Base-by-base conservation (phyloP, 2,113 vertebrate genomes). In the Cettia cetti region DNA sequence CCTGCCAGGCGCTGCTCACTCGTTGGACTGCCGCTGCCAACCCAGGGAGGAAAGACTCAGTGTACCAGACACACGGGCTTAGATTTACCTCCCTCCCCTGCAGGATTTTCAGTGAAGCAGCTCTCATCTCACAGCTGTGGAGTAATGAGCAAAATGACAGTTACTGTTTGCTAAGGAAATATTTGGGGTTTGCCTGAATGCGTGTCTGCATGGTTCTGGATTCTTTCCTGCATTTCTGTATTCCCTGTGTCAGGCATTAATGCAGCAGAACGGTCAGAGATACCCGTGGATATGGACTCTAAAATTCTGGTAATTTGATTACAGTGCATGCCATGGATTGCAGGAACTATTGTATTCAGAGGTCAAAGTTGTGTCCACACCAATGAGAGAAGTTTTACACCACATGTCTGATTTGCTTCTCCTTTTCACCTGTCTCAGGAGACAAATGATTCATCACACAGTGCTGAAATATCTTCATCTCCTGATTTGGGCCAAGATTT, bases 381-480 rank as follows among this genome's bases (percentile, higher is more conserved):
- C 59, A 74, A 0, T 13, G 44, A 79, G 76, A 47, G 31, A 45
- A 63, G 54, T 83, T 89, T 84, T 66, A 66, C 60, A 81, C 80
- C 69, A 53, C 27, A 5, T 42, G 54, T 86, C 60, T 28, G 21
- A 93, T 92, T 59, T 59, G 35, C 76, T 64, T 57, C 76, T 93
- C 52, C 82, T 94, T 77, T 89, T 94, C 89, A 96, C 94, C 92
- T 88, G 94, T 78, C 84, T 87, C 24, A 0, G 61, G 79, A 91
- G 91, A 93, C 75, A 91, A 63, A 95, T 65, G 95, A 82, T 82
- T 91, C 77, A 79, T 31, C 74, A 17, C 52, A 9, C 6, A 44
- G 69, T 39, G 70, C 91, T 86, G 90, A 93, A 96, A 82, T 45
- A 72, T 19, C 88, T 89, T 84, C 31, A 71, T 81, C 79, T 81